phyloP scores from a whole-genome alignment of 1,140 invertebrate species.

The Mercenaria mercenaria region DNA sequence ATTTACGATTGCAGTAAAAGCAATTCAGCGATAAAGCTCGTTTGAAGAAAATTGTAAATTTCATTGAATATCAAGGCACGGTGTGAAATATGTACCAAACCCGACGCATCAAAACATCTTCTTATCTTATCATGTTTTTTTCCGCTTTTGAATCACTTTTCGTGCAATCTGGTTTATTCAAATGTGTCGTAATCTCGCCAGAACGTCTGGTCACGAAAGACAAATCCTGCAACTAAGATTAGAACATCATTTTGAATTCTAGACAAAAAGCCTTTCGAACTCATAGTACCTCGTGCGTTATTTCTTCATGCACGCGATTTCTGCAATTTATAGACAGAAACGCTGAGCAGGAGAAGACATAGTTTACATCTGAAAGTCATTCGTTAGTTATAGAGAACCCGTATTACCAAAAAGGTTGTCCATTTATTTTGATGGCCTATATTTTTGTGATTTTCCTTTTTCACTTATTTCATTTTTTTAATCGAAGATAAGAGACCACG shows the following conservation, averaged over 20 bases:
- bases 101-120: not conserved
- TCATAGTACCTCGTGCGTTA: no score
- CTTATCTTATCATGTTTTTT: not conserved
- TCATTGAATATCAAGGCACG: not conserved
- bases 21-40: not conserved
- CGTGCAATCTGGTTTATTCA: no score
- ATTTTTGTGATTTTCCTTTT: no score
- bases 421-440: no score
- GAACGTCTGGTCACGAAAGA: not conserved
- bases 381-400: no score
- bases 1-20: not conserved
- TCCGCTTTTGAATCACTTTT: not conserved
- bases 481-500: no score
- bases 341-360: no score
- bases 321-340: not conserved
- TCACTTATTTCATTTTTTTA: no score
- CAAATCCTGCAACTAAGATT: not conserved
- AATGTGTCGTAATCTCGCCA: not conserved
- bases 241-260: not conserved
- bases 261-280: not conserved
- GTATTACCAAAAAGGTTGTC: no score
- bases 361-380: no score
- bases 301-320: not conserved
- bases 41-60: slow-evolving; percentile 1
- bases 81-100: slow-evolving; percentile 3